Base-by-base conservation (phyloP, 1,140 invertebrate species). In the Metopolophium dirhodum region DNA sequence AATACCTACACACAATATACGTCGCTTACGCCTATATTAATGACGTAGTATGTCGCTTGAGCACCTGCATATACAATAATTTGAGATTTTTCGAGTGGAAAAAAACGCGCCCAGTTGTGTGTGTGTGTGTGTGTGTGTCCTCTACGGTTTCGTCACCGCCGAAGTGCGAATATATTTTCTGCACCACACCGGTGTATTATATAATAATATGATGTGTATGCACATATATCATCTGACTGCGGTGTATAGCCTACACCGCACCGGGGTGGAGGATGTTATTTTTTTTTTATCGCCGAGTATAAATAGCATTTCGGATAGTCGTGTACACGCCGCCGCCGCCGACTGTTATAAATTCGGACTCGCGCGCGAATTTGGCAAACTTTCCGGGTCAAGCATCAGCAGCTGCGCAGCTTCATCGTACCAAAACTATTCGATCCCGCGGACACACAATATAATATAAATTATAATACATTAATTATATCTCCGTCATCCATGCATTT, bases 291-390 rank as follows among this genome's bases (percentile, higher is more conserved):
- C 91, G 11, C 23, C 11, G 30, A 82, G 77, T 93, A 93, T 86
- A 85, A 93, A 93, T 93, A 93, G 91, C 77, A 37, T 93, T 85
- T 54, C 1, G 35, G 35, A 82, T n/a, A 51, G 26, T 92, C 9
- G n/a, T 18, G 23, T 83, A 37, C 77, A 83, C 77, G n/a, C n/a
- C 47, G 35, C 41, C 30, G n/a, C 68, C 4, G n/a, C 26, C 20
- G 82, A 45, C 82, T 85, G 41, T 77, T 45, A 86, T 92, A 92
- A 49, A 82, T 92, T 92, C 90, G 47, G 90, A 51, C 68, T 82
- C 77, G 91, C 26, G 90, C 57, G 41, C 35, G 90, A 47, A 37
- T 92, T 93, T 93, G 91, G 91, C 91, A 93, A 93, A 93, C 91
- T 93, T 93, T 86, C 35, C 91, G 82, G 68, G 91, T 93, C 91